phyloP scores from a whole-genome alignment of 2,888 invertebrate genomes.

The Temnothorax unifasciatus region DNA sequence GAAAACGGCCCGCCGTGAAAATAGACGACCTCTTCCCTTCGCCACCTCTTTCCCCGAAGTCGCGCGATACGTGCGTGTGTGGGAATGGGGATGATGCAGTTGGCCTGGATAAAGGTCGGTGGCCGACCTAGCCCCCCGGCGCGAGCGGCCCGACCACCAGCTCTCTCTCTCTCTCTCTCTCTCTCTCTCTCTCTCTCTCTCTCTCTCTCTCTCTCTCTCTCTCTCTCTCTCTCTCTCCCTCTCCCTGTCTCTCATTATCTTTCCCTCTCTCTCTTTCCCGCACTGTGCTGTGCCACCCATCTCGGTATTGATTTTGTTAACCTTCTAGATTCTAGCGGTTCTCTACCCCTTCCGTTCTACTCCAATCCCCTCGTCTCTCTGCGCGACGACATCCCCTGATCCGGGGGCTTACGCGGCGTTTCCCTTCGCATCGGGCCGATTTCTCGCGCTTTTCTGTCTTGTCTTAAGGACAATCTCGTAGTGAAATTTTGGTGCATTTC shows the following conservation, averaged over 20 bases:
- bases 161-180: slow-evolving; percentile 63
- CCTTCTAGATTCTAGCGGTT: slow-evolving; percentile 78
- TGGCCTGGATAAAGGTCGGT: slow-evolving; percentile 85
- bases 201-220: slow-evolving; percentile 65
- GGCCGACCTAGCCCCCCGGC: slow-evolving; percentile 83
- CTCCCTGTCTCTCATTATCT: slow-evolving; percentile 56
- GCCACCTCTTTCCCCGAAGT: slow-evolving; percentile 29
- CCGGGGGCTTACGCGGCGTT: slow-evolving; percentile 36
- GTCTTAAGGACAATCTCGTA: background rate
- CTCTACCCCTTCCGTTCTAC: slow-evolving; percentile 57
- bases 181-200: slow-evolving; percentile 60
- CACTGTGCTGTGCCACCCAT: slow-evolving; percentile 68
- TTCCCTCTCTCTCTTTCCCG: slow-evolving; percentile 60
- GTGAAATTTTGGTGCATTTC: background rate
- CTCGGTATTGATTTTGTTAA: slow-evolving; percentile 82
- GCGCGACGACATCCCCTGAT: slow-evolving; percentile 60
- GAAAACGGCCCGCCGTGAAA: slow-evolving; percentile 76
- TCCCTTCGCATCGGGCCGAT: background rate
- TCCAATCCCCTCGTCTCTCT: slow-evolving; percentile 52
- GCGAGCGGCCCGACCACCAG: slow-evolving; percentile 68
- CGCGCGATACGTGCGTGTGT: slow-evolving; percentile 65
- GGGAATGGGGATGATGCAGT: slow-evolving; percentile 83
- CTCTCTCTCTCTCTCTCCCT: slow-evolving; percentile 71
- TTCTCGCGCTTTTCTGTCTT: slow-evolving; percentile 19
- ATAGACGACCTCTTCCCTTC: slow-evolving; percentile 73